Base-by-base conservation (phyloP, 2,888 invertebrate genomes). In the Acleris cristana region DNA sequence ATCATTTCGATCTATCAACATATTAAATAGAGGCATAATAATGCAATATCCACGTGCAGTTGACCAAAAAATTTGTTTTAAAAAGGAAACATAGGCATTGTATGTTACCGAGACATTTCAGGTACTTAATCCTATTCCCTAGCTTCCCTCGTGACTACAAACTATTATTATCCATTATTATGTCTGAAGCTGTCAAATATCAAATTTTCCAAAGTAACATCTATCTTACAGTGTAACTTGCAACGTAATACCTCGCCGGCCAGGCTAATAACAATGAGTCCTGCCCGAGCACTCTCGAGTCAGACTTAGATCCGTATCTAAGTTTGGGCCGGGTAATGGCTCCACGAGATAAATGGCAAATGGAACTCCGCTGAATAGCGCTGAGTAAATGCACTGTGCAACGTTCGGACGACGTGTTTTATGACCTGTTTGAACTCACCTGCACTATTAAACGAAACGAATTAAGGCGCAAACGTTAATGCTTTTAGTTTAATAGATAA, bases 261-360 rank as follows among this genome's bases (percentile, higher is more conserved):
- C 40, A 60, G 51, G 30, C 62, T 63, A 62, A 53, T 67, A 67
- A 67, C 62, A 62, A 53, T 48, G 45, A 18, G 48, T 52, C 61
- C 52, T 62, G 56, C 48, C 18, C n/a, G 12, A 58, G 48, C 45
- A 23, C 58, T 48, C 56, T 45, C 57, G 18, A 58, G 48, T 70
- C 66, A 64, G 66, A 66, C 68, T 69, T 69, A 70, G 65, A 72
- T 69, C 63, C 69, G 69, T 65, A 73, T 73, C 73, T 72, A 72
- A 74, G 71, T 75, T 74, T 69, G 67, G 65, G 66, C 70, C 67
- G 66, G 68, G 72, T 76, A 74, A 73, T 72, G 69, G 72, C 56
- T 58, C 23, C 51, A 23, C 56, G 66, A 71, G 74, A 74, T 74
- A 72, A 74, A 76, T 73, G 69, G 73, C 72, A 65, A 71, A 71